These are phyloP conservation scores for Cosmorhoe ocellata DNA, from an alignment of 2,888 invertebrate species.

Conservation along the genomic window DNA sequence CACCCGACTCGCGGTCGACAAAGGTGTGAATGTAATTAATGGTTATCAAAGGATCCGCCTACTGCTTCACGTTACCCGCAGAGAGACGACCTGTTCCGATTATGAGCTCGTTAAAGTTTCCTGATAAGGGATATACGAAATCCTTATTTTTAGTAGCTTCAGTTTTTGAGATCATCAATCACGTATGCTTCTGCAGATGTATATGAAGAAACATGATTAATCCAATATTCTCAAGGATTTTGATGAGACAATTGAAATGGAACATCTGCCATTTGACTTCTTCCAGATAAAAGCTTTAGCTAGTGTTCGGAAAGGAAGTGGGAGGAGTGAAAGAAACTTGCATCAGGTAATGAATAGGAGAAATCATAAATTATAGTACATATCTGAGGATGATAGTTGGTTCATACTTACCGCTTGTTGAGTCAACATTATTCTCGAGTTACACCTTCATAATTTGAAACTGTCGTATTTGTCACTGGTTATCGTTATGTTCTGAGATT, in stretches of 20 bases:
- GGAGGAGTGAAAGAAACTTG: too few species aligned
- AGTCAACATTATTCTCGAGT: constrained; percentile 41
- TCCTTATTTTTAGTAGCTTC: constrained; percentile 18
- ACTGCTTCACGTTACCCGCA: constrained; percentile 41
- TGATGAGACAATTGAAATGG: too few species aligned
- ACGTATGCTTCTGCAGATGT: constrained; percentile 44
- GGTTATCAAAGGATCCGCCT: constrained; percentile 71
- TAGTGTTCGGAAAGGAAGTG: too few species aligned
- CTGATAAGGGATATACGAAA: constrained; percentile 22
- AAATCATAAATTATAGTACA: constrained; percentile 52
- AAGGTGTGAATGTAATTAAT: constrained; percentile 81
- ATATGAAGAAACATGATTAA: constrained; percentile 53
- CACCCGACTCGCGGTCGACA: constrained; percentile 51
- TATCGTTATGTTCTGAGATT: constrained; percentile 43
- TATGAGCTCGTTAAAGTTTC: constrained; percentile 45
- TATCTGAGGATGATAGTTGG: constrained; percentile 39
- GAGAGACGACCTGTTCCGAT: constrained; percentile 48
- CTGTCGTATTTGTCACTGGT: constrained; percentile 45
- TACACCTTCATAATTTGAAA: constrained; percentile 47
- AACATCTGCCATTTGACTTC: too few species aligned
- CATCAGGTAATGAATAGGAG: constrained; percentile 24
- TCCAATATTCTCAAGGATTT: too few species aligned
- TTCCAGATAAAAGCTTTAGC: too few species aligned
- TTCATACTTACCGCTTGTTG: constrained; percentile 30
- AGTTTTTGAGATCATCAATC: constrained; percentile 44